These are phyloP conservation scores for Arvicanthis niloticus DNA, from an alignment of 2,113 vertebrate species.

Conservation along the genomic window DNA sequence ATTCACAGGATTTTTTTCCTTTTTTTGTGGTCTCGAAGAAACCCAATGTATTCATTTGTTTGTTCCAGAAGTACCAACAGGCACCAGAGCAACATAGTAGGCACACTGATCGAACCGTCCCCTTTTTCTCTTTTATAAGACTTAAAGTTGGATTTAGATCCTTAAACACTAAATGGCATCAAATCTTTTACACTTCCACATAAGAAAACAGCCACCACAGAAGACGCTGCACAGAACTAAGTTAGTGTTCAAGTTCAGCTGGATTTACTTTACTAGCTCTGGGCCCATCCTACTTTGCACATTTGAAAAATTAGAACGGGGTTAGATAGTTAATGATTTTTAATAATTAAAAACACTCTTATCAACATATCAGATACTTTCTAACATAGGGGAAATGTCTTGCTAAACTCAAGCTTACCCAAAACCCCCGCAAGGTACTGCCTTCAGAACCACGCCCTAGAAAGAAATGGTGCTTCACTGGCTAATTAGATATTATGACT, in stretches of 20 bases:
- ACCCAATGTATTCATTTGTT: neutral
- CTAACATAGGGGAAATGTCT: conserved; percentile 1
- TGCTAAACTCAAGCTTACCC: conserved; percentile 1
- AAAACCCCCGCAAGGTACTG: neutral
- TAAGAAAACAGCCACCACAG: conserved; percentile 45
- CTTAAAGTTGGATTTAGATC: neutral
- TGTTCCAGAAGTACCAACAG: neutral
- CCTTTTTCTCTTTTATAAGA: neutral
- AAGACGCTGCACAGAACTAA: conserved; percentile 39
- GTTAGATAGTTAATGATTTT: conserved; percentile 27
- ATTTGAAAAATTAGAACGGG: neutral
- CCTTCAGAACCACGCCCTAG: neutral
- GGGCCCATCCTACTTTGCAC: neutral
- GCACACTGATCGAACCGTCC: neutral
- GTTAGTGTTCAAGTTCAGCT: neutral
- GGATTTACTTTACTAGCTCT: neutral
- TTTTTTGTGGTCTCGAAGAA: conserved; percentile 21
- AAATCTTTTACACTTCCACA: conserved; percentile 26
- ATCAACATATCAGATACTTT: conserved; percentile 38
- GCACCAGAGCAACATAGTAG: neutral
- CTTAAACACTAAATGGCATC: conserved; percentile 48
- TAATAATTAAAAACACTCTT: neutral
- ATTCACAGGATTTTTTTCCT: conserved; percentile 59
- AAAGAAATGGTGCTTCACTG: neutral
- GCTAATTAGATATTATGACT: conserved; percentile 44